Base-by-base conservation (phyloP, 2,113 vertebrate species). In the Coturnix japonica region DNA sequence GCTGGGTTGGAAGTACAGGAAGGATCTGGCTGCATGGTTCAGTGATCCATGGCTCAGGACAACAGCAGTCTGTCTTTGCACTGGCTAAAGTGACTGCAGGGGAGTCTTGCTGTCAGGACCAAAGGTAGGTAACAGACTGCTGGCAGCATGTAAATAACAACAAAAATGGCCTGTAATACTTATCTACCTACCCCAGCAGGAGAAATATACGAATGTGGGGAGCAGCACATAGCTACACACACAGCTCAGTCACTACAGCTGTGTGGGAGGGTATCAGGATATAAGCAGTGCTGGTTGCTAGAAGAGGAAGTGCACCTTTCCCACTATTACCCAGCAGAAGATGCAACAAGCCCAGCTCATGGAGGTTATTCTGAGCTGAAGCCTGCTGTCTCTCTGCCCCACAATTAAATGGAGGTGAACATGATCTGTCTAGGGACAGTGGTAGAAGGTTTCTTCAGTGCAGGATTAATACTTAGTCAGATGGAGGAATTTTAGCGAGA, bases 231-330 rank as follows among this genome's bases (percentile, higher is more conserved):
- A 56, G 31, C 47, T 51, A 25, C 56, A 5, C n/a, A 16, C 21
- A 22, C 37, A 73, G 13, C 12, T 70, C 59, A 51, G 31, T 39
- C 31, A 37, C 21, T 75, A 13, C 25, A 6, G 12, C 25, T 87
- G 63, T 16, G 17, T 0, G 0, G 31, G 28, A 5, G 8, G 25
- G 18, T 79, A 41, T 2, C 23, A 46, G 56, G 16, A 67, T 74
- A 39, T 54, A 28, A 70, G 63, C 72, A 4, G 8, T 56, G 13
- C 22, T 92, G 35, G 47, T 51, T 87, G 78, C 41, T 60, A 22
- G 26, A 7, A 13, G 10, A 66, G 15, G 35, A 85, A 73, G 2
- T 33, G 9, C 28, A 22, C 13, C 35, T 83, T 80, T 85, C 37
- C n/a, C 9, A 5, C 43, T 41, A 37, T n/a, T 19, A 37, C 17